These are phyloP conservation scores for Drosophila fulvimacula DNA, from an alignment of 2,888 invertebrate species.

Conservation along the genomic window DNA sequence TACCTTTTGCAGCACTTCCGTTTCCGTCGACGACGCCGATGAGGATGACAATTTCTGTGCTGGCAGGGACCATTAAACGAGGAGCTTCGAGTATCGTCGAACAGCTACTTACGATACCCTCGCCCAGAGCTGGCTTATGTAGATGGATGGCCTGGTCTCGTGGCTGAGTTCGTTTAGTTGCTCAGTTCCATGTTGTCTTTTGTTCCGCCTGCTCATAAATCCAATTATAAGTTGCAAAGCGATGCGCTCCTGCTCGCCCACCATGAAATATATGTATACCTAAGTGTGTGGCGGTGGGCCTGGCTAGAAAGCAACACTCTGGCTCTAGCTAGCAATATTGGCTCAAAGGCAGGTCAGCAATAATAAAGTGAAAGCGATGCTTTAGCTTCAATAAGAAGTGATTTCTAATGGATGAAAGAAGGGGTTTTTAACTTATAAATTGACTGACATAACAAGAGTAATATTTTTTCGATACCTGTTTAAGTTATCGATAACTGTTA, in stretches of 20 bases:
- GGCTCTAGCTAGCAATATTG: constrained; percentile 1
- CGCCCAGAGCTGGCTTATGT: constrained; percentile 52
- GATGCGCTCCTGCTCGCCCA: constrained; percentile 40
- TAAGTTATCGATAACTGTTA: too few species aligned
- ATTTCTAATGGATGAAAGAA: background rate
- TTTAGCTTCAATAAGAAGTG: background rate
- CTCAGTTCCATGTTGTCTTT: constrained; percentile 26
- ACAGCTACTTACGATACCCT: constrained; percentile 54
- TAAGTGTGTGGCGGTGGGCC: background rate
- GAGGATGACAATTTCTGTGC: constrained; percentile 37
- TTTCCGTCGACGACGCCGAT: constrained; percentile 41
- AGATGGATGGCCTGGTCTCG: constrained; percentile 41
- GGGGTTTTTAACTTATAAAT: too few species aligned
- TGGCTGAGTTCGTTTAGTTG: constrained; percentile 11
- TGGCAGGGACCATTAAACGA: constrained; percentile 45
- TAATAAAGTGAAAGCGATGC: constrained; percentile 4
- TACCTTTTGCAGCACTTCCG: constrained; percentile 44
- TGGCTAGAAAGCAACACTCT: background rate
- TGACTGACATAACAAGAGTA: too few species aligned
- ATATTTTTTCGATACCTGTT: too few species aligned
- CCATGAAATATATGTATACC: constrained; percentile 12
- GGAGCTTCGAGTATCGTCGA: constrained; percentile 37
- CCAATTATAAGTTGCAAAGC: constrained; percentile 74
- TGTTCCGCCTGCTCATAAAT: constrained; percentile 61
- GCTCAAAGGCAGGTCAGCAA: background rate